Base-by-base conservation (phyloP, 2,113 vertebrate species). In the Ciconia stormi region DNA sequence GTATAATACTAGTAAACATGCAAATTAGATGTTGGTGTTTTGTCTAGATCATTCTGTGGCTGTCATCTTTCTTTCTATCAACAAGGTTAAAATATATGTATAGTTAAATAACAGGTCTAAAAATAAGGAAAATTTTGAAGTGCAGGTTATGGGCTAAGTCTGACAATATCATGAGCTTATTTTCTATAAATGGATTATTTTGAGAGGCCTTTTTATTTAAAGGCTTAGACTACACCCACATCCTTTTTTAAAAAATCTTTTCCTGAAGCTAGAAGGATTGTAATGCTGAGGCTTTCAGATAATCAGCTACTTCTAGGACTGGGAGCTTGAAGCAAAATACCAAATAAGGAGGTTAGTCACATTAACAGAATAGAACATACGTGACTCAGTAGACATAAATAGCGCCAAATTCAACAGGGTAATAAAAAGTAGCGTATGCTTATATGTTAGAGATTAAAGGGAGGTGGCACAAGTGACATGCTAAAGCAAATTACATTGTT, bases 31-130 rank as follows among this genome's bases (percentile, higher is more conserved):
- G 66, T 76, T 91, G 93, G 74, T 93, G 89, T 81, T 79, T 87
- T 74, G 94, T 93, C 96, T 94, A 85, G 91, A 74, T 97, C 77
- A 86, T 81, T 95, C 56, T 42, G 50, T 89, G 76, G 71, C 80
- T 97, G 84, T 97, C 92, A 58, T 91, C 40, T 88, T 96, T 91
- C 93, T 94, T 96, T 91, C 77, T 95, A 40, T 95, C 96, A 91
- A 46, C 96, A 96, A 97, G 93, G 95, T 96, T 93, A 96, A 97
- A 97, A 94, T 44, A 82, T 67, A 93, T 87, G 55, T 96, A 47
- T 91, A 93, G 94, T 97, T 96, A 85, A 95, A 97, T 94, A 77
- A 55, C 77, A 77, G 84, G 70, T 93, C 97, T 97, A 97, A 88
- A 95, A 95, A 96, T 94, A 94, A 90, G 91, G 82, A 91, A 67